Evolutionary conservation across 1,140 invertebrate genomes (phyloP).

Genomic region (Apis florea): DNA sequence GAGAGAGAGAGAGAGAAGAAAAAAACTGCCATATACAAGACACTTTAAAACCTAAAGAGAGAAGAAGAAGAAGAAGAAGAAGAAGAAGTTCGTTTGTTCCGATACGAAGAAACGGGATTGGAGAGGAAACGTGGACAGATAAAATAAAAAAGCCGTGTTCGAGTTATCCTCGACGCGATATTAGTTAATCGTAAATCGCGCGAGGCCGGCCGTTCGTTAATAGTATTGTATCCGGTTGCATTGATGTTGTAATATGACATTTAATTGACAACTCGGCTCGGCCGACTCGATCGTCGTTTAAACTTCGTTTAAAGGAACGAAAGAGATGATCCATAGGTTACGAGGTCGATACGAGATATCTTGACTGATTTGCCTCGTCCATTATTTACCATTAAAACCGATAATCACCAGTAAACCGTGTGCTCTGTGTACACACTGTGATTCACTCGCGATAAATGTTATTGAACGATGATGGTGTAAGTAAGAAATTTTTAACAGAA

Average conservation of each 20-base stretch:
- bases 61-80: no score
- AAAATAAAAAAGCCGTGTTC: background rate
- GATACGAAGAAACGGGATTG: background rate
- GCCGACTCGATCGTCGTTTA: slow-evolving; percentile 1
- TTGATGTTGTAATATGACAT: slow-evolving; percentile 35
- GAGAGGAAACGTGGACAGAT: background rate
- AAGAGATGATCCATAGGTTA: slow-evolving; percentile 20
- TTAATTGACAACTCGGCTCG: slow-evolving; percentile 30
- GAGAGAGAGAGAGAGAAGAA: no score
- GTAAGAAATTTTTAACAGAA: background rate
- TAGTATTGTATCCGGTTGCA: slow-evolving; percentile 8
- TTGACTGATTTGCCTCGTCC: slow-evolving; percentile 6
- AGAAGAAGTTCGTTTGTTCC: no score
- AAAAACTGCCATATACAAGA: no score
- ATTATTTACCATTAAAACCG: background rate
- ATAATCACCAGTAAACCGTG: background rate
- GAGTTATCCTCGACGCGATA: background rate
- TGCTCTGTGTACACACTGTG: background rate
- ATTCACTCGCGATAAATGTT: slow-evolving; percentile 5
- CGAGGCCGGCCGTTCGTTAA: slow-evolving; percentile 18
- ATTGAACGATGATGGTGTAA: background rate
- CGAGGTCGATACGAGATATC: slow-evolving; percentile 6
- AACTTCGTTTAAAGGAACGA: slow-evolving; percentile 17
- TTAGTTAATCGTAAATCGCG: slow-evolving; percentile 30
- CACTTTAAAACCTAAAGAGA: no score